phyloP scores from a whole-genome alignment of 2,113 vertebrate genomes.

The Camelus dromedarius region DNA sequence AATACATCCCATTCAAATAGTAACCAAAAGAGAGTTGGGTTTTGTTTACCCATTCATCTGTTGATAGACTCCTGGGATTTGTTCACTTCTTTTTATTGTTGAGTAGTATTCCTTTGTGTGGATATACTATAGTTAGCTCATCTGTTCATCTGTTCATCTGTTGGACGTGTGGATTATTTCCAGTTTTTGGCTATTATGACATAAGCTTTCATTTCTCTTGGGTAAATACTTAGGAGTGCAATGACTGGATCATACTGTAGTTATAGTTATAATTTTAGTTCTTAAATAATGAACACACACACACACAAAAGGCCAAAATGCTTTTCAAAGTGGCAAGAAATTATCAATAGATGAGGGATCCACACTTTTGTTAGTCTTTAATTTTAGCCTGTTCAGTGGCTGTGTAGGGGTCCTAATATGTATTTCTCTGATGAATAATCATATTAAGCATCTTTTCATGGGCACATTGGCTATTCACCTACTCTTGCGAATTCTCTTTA shows the following conservation, averaged over 20 bases:
- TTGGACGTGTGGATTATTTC: conserved; percentile 26
- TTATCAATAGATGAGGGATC: not conserved
- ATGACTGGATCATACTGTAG: not conserved
- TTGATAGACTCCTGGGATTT: not conserved
- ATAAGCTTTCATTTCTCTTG: not conserved
- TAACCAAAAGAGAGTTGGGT: not conserved
- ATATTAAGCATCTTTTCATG: not conserved
- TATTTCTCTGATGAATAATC: not conserved
- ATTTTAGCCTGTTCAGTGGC: not conserved
- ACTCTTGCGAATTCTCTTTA: not conserved
- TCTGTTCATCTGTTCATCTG: not conserved
- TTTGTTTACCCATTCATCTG: not conserved
- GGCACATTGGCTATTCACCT: not conserved
- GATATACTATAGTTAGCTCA: not conserved
- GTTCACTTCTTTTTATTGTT: not conserved
- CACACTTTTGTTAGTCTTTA: not conserved
- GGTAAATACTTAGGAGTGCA: not conserved
- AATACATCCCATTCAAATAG: not conserved
- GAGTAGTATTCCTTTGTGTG: not conserved
- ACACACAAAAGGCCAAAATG: not conserved
- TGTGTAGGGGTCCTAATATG: not conserved
- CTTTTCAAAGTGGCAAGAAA: not conserved
- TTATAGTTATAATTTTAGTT: not conserved
- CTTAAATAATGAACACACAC: not conserved
- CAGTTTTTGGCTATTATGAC: not conserved